Evolutionary conservation across 2,113 vertebrate species (phyloP).

Genomic region (Taurulus bubalis): DNA sequence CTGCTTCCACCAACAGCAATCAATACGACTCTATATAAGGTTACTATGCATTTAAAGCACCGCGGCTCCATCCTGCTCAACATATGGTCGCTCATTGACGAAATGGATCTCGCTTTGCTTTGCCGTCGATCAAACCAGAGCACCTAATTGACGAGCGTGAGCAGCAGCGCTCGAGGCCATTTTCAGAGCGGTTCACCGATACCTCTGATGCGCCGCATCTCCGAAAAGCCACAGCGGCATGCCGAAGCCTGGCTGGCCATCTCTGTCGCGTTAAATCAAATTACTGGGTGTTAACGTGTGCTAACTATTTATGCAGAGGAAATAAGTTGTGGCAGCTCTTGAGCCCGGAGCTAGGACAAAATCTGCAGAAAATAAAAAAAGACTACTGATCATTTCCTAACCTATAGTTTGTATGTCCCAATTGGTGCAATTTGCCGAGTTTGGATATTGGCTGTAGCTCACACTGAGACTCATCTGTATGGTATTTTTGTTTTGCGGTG

Average conservation of each 20-base stretch:
- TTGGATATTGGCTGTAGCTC: not conserved
- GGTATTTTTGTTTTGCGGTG: constrained; percentile 11
- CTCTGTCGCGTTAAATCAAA: constrained; percentile 39
- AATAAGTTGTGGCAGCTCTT: constrained; percentile 36
- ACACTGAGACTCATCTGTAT: not conserved
- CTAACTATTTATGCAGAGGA: constrained; percentile 46
- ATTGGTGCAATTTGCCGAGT: no score
- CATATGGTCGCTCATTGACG: constrained; percentile 55
- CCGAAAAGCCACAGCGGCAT: not conserved
- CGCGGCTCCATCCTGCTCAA: constrained; percentile 19
- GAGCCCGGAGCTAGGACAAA: constrained; percentile 15
- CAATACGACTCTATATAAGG: constrained; percentile 59
- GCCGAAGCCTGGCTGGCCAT: not conserved
- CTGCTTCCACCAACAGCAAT: constrained; percentile 46
- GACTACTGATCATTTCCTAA: not conserved
- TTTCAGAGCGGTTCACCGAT: constrained; percentile 27
- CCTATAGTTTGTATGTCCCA: not conserved
- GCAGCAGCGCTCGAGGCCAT: not conserved
- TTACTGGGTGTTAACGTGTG: constrained; percentile 60
- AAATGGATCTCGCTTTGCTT: constrained; percentile 37
- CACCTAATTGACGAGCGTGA: constrained; percentile 25
- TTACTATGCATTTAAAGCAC: constrained; percentile 56
- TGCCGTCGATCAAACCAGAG: constrained; percentile 57
- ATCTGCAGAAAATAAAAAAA: not conserved
- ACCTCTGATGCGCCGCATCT: not conserved